Percentiles rank a stretch among this genome's conserved stretches.
phyloP scores from a whole-genome alignment of 2,888 invertebrate species.

The Heliconius ethilla region DNA sequence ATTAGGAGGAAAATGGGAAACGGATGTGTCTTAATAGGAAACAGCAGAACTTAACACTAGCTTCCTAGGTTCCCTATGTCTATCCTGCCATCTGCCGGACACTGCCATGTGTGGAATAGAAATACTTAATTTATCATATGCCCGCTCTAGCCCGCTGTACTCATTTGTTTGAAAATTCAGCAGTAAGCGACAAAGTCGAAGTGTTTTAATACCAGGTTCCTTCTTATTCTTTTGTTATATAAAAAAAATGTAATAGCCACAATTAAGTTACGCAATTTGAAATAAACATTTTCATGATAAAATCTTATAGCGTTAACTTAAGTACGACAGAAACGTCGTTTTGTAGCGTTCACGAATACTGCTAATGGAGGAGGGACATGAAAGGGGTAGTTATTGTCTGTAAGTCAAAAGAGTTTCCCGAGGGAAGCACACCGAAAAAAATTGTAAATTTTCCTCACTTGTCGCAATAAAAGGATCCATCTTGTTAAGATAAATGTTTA shows the following conservation, averaged over 20 bases:
- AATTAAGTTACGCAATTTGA: neutral
- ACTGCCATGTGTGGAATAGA: too few species aligned
- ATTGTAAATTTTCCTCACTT: constrained; percentile 19
- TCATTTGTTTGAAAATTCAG: too few species aligned
- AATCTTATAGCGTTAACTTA: constrained; percentile 5
- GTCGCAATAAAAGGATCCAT: constrained; percentile 6
- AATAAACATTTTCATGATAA: constrained; percentile 14
- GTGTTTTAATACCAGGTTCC: too few species aligned
- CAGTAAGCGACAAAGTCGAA: too few species aligned
- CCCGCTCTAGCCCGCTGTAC: too few species aligned
- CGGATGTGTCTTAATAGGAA: too few species aligned
- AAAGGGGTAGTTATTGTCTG: constrained; percentile 43
- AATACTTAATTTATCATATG: too few species aligned
- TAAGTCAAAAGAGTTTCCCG: constrained; percentile 43
- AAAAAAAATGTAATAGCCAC: neutral
- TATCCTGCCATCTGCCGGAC: neutral
- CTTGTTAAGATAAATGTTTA: constrained; percentile 16
- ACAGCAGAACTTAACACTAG: neutral
- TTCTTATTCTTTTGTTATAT: neutral
- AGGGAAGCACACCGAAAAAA: constrained; percentile 21
- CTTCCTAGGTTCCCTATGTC: neutral
- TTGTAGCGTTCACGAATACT: constrained; percentile 40
- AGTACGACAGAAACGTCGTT: constrained; percentile 24
- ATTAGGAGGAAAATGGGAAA: too few species aligned
- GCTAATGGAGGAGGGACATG: constrained; percentile 44